These are phyloP conservation scores for Vireo altiloquus DNA, from an alignment of 2,113 vertebrate genomes.

Conservation along the genomic window DNA sequence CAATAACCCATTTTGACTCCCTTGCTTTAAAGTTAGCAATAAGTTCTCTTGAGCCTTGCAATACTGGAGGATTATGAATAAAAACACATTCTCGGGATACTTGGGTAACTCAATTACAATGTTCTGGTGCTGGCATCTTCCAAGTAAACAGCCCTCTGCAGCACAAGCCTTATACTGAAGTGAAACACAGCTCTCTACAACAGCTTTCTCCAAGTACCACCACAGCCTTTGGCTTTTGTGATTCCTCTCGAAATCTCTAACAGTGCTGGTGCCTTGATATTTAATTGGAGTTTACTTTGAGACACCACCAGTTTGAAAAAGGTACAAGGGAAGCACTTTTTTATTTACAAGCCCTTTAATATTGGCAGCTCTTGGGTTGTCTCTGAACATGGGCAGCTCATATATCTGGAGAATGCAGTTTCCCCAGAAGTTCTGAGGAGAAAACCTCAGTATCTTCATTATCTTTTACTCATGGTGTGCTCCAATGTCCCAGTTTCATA, in stretches of 20 bases:
- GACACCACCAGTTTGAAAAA: neutral
- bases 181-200: neutral
- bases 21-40: neutral
- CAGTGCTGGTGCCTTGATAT: neutral
- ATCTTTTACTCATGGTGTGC: neutral
- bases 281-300: neutral
- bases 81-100: conserved; percentile 59
- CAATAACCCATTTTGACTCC: conserved; percentile 1
- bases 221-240: neutral
- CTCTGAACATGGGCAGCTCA: neutral
- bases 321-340: neutral
- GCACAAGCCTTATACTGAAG: neutral
- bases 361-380: neutral
- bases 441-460: neutral
- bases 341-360: neutral
- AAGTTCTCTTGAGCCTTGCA: conserved; percentile 40
- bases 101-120: conserved; percentile 26
- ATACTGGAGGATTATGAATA: conserved; percentile 40
- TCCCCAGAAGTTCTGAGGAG: accelerated
- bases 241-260: neutral
- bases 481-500: neutral
- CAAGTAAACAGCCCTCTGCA: conserved; percentile 5
- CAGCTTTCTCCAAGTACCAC: neutral
- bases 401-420: neutral
- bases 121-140: conserved; percentile 12